Percentiles rank a stretch among this genome's conserved stretches.
Conservation (phyloP, 2,113 vertebrate genomes). For the Psophia crepitans region DNA sequence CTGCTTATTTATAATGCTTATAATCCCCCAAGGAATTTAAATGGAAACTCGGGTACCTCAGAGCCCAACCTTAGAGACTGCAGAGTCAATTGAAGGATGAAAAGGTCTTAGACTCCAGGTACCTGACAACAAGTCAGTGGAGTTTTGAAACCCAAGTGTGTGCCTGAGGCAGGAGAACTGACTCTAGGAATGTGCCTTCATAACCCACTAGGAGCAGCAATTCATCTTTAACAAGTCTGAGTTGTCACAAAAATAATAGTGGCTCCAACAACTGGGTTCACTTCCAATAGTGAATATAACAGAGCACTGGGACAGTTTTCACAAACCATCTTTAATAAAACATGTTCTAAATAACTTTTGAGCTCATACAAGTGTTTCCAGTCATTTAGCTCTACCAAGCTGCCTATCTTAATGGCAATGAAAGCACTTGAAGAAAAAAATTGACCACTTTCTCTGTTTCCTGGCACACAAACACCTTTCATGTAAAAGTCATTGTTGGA, state of each 20-base stretch:
- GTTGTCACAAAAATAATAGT: background rate
- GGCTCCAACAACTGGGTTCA: background rate
- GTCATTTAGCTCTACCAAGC: background rate
- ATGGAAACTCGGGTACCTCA: background rate
- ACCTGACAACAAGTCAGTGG: background rate
- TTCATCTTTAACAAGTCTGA: background rate
- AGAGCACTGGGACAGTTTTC: background rate
- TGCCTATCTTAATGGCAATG: background rate
- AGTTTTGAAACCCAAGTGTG: background rate
- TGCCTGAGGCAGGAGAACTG: background rate
- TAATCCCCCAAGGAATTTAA: background rate
- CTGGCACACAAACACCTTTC: background rate
- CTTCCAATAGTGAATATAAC: rapidly evolving
- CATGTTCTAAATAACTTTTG: background rate
- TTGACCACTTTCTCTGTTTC: background rate
- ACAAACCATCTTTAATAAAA: background rate
- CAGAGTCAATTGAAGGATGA: too few species aligned
- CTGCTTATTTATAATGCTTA: background rate
- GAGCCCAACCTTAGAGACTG: background rate
- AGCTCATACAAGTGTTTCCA: background rate
- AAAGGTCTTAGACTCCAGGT: background rate
- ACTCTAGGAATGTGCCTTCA: background rate
- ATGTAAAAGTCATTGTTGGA: background rate
- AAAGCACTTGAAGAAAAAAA: background rate
- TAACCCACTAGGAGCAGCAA: background rate